A percentile compares a stretch with the other conserved stretches of the same genome.
phyloP scores from a whole-genome alignment of 2,888 invertebrate species.

The Lepidocyrtoides sp. region DNA sequence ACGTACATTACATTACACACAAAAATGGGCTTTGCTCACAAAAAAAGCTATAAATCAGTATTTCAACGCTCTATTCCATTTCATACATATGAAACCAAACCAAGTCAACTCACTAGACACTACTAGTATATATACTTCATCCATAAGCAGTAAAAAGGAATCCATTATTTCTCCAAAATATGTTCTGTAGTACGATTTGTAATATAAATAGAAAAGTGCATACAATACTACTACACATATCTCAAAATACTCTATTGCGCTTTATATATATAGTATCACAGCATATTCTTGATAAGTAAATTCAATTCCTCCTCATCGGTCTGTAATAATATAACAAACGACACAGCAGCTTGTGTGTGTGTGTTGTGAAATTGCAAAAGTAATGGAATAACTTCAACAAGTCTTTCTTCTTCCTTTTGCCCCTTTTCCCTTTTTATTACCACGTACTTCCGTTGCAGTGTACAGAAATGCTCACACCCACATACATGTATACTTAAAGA shows the following conservation, averaged over 20 bases:
- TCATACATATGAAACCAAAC: too few species aligned
- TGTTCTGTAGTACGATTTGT: not conserved
- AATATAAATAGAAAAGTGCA: not conserved
- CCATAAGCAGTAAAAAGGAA: not conserved
- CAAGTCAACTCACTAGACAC: not conserved
- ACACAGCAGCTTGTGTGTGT: not conserved
- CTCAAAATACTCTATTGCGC: too few species aligned
- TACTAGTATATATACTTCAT: not conserved
- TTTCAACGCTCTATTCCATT: conserved; percentile 5
- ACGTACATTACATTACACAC: conserved; percentile 26
- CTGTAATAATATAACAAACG: conserved; percentile 23
- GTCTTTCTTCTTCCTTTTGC: not conserved
- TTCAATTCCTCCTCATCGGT: conserved; percentile 20
- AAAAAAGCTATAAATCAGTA: conserved; percentile 56
- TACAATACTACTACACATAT: too few species aligned
- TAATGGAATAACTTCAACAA: conserved; percentile 59
- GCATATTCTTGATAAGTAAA: not conserved
- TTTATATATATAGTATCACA: not conserved
- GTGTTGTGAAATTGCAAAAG: conserved; percentile 26
- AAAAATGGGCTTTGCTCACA: conserved; percentile 15
- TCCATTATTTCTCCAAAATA: not conserved
- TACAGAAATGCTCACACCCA: not conserved
- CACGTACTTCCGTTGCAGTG: conserved; percentile 33
- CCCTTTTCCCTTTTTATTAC: conserved; percentile 36
- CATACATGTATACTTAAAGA: too few species aligned